Percentiles rank a stretch among this genome's conserved stretches.
These are phyloP conservation scores for Mamestra configurata DNA, from an alignment of 1,140 invertebrate species.

Conservation along the genomic window DNA sequence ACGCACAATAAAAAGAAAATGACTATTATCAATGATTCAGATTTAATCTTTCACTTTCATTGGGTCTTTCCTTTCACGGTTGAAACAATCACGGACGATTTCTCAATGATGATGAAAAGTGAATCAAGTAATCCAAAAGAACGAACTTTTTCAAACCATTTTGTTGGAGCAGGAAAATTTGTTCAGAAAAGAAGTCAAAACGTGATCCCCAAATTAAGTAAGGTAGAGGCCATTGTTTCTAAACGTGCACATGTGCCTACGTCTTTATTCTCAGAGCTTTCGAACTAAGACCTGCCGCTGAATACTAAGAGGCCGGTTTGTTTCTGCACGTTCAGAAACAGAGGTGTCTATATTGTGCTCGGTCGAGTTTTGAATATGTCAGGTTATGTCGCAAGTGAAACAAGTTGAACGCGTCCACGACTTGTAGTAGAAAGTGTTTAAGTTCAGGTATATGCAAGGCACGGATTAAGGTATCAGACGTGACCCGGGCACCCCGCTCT, in stretches of 20 bases:
- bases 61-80: neutral
- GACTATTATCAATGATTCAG: neutral
- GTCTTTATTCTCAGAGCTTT: slow-evolving; percentile 48
- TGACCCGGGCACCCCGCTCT: slow-evolving; percentile 38
- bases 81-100: neutral
- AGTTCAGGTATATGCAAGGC: slow-evolving; percentile 44
- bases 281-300: slow-evolving; percentile 32
- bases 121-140: neutral
- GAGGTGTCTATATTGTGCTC: slow-evolving; percentile 22
- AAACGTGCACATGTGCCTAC: slow-evolving; percentile 17
- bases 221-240: slow-evolving; percentile 28
- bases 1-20: slow-evolving; percentile 37
- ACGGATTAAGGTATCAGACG: slow-evolving; percentile 58
- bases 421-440: slow-evolving; percentile 58
- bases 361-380: slow-evolving; percentile 26
- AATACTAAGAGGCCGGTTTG: slow-evolving; percentile 48
- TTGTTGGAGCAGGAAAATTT: slow-evolving; percentile 26
- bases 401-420: slow-evolving; percentile 53
- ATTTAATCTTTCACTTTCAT: slow-evolving; percentile 12
- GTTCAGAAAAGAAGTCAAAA: slow-evolving; percentile 21
- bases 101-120: neutral
- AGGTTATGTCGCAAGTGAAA: slow-evolving; percentile 49
- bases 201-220: slow-evolving; percentile 41
- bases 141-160: neutral
- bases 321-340: slow-evolving; percentile 41